Evolutionary conservation across 2,888 invertebrate genomes (phyloP).

Genomic region (Aspidiotus destructor): DNA sequence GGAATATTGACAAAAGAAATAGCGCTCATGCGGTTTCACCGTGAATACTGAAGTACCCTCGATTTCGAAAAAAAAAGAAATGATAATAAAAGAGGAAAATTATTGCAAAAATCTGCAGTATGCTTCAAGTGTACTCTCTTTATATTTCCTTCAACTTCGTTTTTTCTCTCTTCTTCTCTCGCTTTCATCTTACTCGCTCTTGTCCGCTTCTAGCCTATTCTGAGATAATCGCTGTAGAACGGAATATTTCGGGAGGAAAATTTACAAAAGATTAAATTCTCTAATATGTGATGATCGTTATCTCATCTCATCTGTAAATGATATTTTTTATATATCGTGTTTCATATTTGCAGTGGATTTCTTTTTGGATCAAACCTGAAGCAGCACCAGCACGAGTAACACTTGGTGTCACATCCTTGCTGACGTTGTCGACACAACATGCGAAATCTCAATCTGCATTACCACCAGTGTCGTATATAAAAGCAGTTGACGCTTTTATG

Average conservation of each 20-base stretch:
- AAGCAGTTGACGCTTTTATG: slow-evolving; percentile 88
- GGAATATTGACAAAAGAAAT: too few species aligned
- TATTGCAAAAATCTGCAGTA: not conserved
- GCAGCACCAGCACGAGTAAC: slow-evolving; percentile 89
- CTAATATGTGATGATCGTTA: too few species aligned
- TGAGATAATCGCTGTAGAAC: not conserved
- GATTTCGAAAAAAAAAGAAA: too few species aligned
- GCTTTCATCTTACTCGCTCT: not conserved
- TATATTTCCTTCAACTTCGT: not conserved
- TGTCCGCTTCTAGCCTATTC: too few species aligned
- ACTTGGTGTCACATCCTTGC: slow-evolving; percentile 77
- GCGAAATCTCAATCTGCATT: slow-evolving; percentile 87
- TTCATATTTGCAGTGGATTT: slow-evolving; percentile 62
- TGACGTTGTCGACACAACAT: slow-evolving; percentile 83
- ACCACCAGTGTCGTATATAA: slow-evolving; percentile 86
- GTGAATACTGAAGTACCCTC: too few species aligned
- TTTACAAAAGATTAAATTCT: too few species aligned
- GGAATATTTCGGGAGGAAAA: not conserved
- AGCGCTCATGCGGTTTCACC: too few species aligned
- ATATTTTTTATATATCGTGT: not conserved
- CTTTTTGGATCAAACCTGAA: slow-evolving; percentile 92
- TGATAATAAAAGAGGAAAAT: too few species aligned
- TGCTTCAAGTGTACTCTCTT: not conserved
- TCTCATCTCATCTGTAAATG: too few species aligned
- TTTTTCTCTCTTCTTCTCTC: not conserved